Percentiles rank a stretch among this genome's conserved stretches.
Evolutionary conservation across 2,113 vertebrate genomes (phyloP).

Genomic region (Meleagris gallopavo): DNA sequence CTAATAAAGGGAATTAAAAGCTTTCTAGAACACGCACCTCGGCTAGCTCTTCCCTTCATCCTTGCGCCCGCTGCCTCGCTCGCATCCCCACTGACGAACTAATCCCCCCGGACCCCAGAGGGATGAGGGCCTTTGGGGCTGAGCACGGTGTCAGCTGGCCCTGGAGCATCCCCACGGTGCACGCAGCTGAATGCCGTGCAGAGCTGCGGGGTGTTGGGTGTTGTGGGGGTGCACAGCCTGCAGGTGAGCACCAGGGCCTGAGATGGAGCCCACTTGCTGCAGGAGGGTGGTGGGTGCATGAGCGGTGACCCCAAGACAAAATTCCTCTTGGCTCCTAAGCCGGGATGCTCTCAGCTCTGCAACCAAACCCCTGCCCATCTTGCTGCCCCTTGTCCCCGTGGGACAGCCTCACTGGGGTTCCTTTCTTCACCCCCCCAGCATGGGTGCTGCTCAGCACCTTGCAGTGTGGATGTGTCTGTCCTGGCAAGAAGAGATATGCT

Average conservation of each 20-base stretch:
- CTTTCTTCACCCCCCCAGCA: not conserved
- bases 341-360: fast-evolving
- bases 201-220: not conserved
- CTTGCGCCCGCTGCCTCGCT: conserved; percentile 40
- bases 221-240: fast-evolving
- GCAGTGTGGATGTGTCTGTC: not conserved
- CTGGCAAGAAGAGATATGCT: not conserved
- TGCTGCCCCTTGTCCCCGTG: not conserved
- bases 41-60: conserved; percentile 54
- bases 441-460: not conserved
- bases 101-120: not conserved
- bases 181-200: not conserved
- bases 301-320: not conserved
- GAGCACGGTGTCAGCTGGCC: not conserved
- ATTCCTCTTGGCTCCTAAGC: not conserved
- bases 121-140: not conserved
- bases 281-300: fast-evolving
- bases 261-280: not conserved
- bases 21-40: conserved; percentile 71
- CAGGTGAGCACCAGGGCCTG: not conserved
- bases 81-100: conserved; percentile 56
- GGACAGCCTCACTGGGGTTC: not conserved
- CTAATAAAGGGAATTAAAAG: conserved; percentile 74
- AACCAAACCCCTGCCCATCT: not conserved
- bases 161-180: not conserved